Conservation (phyloP, 2,113 vertebrate species). For the Cebidichthys violaceus region DNA sequence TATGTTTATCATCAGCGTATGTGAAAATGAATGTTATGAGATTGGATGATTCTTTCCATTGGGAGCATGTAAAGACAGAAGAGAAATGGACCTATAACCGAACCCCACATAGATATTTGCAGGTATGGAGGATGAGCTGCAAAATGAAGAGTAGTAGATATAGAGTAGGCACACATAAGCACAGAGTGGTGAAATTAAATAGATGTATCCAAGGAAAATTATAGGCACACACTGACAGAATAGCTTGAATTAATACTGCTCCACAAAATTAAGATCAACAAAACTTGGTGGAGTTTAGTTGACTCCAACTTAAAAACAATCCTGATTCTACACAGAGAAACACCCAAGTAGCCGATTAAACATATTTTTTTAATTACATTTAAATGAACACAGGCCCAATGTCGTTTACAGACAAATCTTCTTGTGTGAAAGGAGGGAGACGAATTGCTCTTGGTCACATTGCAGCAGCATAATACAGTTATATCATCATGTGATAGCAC, state of each 20-base stretch:
- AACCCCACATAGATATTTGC: neutral
- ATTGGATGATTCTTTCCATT: neutral
- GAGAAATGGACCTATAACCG: neutral
- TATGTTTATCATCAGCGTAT: neutral
- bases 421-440: neutral
- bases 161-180: neutral
- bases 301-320: neutral
- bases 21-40: neutral
- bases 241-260: neutral
- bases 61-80: neutral
- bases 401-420: neutral
- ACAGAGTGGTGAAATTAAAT: neutral
- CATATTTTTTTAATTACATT: neutral
- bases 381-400: neutral
- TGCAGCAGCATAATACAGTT: slow-evolving; percentile 24
- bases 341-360: neutral
- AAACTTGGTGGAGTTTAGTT: neutral
- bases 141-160: neutral
- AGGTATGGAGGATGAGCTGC: neutral
- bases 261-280: neutral
- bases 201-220: neutral
- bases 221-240: neutral
- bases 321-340: neutral
- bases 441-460: neutral
- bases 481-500: slow-evolving; percentile 34